Evolutionary conservation across 2,888 invertebrate genomes (phyloP).

Genomic region (Melitaea athalia): DNA sequence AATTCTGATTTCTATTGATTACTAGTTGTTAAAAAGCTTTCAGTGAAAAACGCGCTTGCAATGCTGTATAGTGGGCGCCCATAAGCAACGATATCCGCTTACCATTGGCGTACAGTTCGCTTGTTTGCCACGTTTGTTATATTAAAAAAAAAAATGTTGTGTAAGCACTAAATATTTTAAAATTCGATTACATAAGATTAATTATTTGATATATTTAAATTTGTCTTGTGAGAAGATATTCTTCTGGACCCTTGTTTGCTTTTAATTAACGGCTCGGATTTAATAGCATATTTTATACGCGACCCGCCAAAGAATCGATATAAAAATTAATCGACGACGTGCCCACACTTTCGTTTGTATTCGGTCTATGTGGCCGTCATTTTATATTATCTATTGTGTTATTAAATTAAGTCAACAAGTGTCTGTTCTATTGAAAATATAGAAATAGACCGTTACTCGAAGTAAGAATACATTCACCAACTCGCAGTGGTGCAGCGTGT

Average conservation of each 20-base stretch:
- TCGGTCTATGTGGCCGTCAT: background rate
- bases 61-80: no score
- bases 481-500: no score
- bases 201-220: constrained; percentile 35
- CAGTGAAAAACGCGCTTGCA: no score
- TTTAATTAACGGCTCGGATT: constrained; percentile 41
- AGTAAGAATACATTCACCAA: no score
- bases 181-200: constrained; percentile 35
- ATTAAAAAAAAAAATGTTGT: background rate
- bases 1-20: no score
- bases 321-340: constrained; percentile 29
- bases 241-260: constrained; percentile 41
- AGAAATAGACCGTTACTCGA: no score
- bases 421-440: no score
- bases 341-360: background rate
- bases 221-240: constrained; percentile 32
- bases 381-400: background rate
- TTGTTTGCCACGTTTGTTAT: no score
- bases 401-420: no score
- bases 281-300: constrained; percentile 32
- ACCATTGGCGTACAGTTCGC: no score
- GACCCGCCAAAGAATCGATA: constrained; percentile 30
- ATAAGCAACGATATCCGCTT: no score
- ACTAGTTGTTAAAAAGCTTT: no score
- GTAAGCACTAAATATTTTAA: constrained; percentile 26